A percentile compares a stretch with the other conserved stretches of the same genome.
Conservation (phyloP, 2,113 vertebrate genomes). For the Colaptes auratus region DNA sequence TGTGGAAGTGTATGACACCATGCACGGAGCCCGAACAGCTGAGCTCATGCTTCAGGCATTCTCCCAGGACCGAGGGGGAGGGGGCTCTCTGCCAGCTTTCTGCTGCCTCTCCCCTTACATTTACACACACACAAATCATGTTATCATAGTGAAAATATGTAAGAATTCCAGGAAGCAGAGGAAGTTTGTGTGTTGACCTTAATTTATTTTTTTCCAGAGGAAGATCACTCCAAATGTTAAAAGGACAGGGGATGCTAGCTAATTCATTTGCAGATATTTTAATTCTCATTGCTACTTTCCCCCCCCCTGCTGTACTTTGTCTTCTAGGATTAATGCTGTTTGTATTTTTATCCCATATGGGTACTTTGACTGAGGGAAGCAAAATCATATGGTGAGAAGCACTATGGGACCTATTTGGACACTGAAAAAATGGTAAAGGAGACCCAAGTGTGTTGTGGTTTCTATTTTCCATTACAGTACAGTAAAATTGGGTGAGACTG, state of each 20-base stretch:
- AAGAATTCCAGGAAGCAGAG: slow-evolving; percentile 74
- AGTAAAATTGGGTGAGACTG: slow-evolving; percentile 36
- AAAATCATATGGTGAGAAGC: background rate
- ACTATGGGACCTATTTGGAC: background rate
- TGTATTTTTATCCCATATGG: background rate
- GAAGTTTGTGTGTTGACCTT: slow-evolving; percentile 72
- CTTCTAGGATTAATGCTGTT: slow-evolving; percentile 14
- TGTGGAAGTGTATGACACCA: slow-evolving; percentile 75
- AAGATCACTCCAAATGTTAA: slow-evolving; percentile 39
- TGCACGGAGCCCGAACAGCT: slow-evolving; percentile 62
- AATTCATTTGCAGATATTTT: slow-evolving; percentile 20
- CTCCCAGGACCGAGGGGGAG: slow-evolving; percentile 67
- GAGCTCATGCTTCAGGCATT: slow-evolving; percentile 78
- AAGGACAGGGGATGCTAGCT: background rate
- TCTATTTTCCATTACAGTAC: slow-evolving; percentile 36
- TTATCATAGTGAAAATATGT: slow-evolving; percentile 75
- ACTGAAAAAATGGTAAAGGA: background rate
- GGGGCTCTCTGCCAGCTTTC: slow-evolving; percentile 44
- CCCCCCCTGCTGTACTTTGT: background rate
- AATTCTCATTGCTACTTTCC: background rate
- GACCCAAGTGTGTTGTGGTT: background rate
- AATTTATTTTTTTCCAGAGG: slow-evolving; percentile 47
- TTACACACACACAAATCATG: slow-evolving; percentile 70
- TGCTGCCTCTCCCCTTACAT: slow-evolving; percentile 48
- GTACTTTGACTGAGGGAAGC: background rate